Conservation (phyloP, 2,888 invertebrate species). For the Megaustenia siamemsis region DNA sequence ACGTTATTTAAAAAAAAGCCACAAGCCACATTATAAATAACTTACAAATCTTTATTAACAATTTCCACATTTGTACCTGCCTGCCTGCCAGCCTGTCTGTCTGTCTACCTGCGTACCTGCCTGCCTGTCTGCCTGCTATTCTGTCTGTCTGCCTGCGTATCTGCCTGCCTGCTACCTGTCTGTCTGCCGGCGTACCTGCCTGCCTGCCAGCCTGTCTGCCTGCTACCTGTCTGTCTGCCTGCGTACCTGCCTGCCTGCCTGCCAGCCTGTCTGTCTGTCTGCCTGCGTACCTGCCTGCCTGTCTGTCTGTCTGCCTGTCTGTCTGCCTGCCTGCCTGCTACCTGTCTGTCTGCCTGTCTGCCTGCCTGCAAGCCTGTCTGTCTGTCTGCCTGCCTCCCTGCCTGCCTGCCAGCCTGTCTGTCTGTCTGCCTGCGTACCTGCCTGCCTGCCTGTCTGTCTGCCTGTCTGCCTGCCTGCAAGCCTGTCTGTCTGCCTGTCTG, state of each 20-base stretch:
- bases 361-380: too few relatives aligned
- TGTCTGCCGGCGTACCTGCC: not conserved
- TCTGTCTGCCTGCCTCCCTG: too few relatives aligned
- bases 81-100: not conserved
- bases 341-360: too few relatives aligned
- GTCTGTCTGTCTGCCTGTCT: not conserved
- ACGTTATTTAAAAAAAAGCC: too few relatives aligned
- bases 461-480: too few relatives aligned
- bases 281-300: too few relatives aligned
- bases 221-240: not conserved
- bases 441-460: too few relatives aligned
- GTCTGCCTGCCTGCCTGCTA: not conserved
- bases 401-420: not conserved
- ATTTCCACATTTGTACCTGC: not conserved
- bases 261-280: too few relatives aligned
- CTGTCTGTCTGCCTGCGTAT: not conserved
- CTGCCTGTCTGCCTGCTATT: too few relatives aligned
- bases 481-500: constrained; percentile 7
- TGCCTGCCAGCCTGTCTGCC: too few relatives aligned
- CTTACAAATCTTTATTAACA: too few relatives aligned
- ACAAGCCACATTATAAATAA: too few relatives aligned
- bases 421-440: not conserved
- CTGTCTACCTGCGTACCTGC: not conserved
- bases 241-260: not conserved
- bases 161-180: constrained; percentile 4